A percentile compares a stretch with the other conserved stretches of the same genome.
Conservation (phyloP, 2,113 vertebrate genomes). For the Tautogolabrus adspersus region DNA sequence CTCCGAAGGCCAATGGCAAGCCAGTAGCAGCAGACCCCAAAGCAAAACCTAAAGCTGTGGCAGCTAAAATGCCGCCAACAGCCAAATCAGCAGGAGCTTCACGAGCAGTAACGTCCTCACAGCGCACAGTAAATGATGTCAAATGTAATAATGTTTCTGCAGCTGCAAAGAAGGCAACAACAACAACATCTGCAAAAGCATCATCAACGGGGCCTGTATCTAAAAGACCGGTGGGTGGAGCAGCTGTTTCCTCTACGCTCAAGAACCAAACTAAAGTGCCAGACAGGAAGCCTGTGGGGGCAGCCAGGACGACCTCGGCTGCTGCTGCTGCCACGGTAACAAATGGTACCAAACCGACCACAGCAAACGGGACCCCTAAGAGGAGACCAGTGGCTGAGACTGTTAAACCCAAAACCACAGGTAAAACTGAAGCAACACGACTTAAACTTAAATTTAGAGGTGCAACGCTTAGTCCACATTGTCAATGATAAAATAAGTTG, state of each 20-base stretch:
- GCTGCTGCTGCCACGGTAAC: slow-evolving; percentile 46
- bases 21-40: slow-evolving; percentile 49
- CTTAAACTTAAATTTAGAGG: too few species aligned
- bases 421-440: slow-evolving; percentile 36
- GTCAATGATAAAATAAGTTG: too few species aligned
- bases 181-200: background rate
- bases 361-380: slow-evolving; percentile 30
- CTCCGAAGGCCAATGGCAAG: slow-evolving; percentile 57
- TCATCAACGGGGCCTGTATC: slow-evolving; percentile 34
- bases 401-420: slow-evolving; percentile 72
- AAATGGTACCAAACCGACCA: slow-evolving; percentile 59
- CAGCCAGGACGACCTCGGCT: slow-evolving; percentile 42
- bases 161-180: background rate
- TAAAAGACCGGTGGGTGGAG: slow-evolving; percentile 55
- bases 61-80: slow-evolving; percentile 31
- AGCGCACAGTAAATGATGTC: slow-evolving; percentile 49
- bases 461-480: too few species aligned
- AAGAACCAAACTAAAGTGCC: slow-evolving; percentile 60
- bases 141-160: slow-evolving; percentile 41
- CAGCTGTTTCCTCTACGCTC: slow-evolving; percentile 28
- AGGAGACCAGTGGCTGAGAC: slow-evolving; percentile 54
- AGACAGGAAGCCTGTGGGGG: slow-evolving; percentile 69
- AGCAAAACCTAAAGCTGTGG: slow-evolving; percentile 59
- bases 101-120: slow-evolving; percentile 46
- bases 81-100: slow-evolving; percentile 52